Percentiles rank a stretch among this genome's conserved stretches.
Conservation (phyloP, 2,797 vertebrate genomes). For the Rhinella marina region DNA sequence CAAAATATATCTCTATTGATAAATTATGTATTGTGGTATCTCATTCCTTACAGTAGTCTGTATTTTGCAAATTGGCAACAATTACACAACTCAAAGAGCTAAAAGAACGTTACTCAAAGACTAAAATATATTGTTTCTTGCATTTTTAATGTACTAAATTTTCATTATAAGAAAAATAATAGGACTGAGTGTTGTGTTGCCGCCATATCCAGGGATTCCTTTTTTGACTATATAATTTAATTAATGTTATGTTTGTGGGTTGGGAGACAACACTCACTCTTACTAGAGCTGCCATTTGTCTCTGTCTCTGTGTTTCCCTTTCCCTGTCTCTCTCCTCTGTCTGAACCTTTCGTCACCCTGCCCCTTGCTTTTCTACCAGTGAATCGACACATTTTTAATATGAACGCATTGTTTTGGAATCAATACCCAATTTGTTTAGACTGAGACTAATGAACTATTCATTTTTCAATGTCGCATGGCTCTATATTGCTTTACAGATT, state of each 20-base stretch:
- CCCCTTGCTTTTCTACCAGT: slow-evolving; percentile 33
- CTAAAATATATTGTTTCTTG: background rate
- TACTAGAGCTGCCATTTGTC: slow-evolving; percentile 8
- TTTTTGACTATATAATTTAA: slow-evolving; percentile 44
- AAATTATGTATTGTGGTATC: background rate
- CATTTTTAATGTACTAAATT: background rate
- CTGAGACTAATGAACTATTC: slow-evolving; percentile 48
- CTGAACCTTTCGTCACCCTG: slow-evolving; percentile 33
- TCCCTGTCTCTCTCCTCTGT: slow-evolving; percentile 40
- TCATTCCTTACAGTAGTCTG: background rate
- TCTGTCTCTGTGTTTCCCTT: slow-evolving; percentile 45
- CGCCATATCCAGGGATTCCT: background rate
- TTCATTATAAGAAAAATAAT: slow-evolving; percentile 13
- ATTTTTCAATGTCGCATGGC: slow-evolving; percentile 39
- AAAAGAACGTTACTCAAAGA: background rate
- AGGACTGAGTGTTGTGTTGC: background rate
- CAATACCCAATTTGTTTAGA: slow-evolving; percentile 54
- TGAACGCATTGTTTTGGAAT: slow-evolving; percentile 42
- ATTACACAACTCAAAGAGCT: background rate
- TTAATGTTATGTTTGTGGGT: slow-evolving; percentile 33
- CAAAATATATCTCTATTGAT: background rate
- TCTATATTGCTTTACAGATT: slow-evolving; percentile 8
- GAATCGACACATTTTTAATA: slow-evolving; percentile 48
- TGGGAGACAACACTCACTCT: slow-evolving; percentile 42
- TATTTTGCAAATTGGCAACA: no score